phyloP scores from a whole-genome alignment of 2,888 invertebrate species.

The Amiota mariae region DNA sequence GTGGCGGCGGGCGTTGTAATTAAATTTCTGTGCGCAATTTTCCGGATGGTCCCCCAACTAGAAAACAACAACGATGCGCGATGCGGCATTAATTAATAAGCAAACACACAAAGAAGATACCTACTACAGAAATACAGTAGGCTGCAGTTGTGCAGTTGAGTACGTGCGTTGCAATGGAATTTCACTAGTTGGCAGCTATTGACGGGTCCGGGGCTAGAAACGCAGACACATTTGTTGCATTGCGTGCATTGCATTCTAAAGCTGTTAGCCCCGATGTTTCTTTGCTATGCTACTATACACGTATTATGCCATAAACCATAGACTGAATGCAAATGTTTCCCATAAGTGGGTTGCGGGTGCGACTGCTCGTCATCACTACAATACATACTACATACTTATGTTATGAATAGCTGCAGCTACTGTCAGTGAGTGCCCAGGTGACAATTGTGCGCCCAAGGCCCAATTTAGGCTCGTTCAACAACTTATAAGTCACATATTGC shows the following conservation, averaged over 20 bases:
- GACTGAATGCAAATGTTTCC: constrained; percentile 21
- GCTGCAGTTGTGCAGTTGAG: constrained; percentile 13
- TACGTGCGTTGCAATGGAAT: constrained; percentile 18
- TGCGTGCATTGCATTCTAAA: constrained; percentile 32
- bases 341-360: constrained; percentile 23
- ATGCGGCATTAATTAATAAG: background rate
- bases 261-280: background rate
- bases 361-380: background rate
- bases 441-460: constrained; percentile 7
- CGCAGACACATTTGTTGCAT: constrained; percentile 6
- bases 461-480: constrained; percentile 1
- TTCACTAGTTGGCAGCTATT: background rate
- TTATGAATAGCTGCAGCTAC: background rate
- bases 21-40: constrained; percentile 25
- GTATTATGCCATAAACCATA: background rate
- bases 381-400: no score
- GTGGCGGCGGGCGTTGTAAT: constrained; percentile 1
- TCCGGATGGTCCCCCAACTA: background rate
- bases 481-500: background rate
- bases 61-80: no score
- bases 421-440: constrained; percentile 7
- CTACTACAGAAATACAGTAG: constrained; percentile 2
- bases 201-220: background rate
- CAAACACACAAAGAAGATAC: background rate
- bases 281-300: no score